These are phyloP conservation scores for Gonioctena quinquepunctata DNA, from an alignment of 1,140 invertebrate species.

Conservation along the genomic window DNA sequence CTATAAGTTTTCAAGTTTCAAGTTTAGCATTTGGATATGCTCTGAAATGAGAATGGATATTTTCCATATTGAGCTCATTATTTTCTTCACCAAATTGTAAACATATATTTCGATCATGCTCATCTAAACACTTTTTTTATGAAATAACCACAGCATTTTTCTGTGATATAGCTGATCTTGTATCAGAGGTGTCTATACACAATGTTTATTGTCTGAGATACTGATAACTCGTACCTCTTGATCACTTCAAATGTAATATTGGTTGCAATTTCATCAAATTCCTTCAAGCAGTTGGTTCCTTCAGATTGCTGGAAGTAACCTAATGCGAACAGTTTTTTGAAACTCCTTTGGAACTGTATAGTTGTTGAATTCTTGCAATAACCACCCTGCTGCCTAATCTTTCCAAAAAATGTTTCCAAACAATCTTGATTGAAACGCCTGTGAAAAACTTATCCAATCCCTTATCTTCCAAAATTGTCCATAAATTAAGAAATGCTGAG, in stretches of 20 bases:
- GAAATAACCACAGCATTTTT: not conserved
- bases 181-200: not conserved
- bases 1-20: not conserved
- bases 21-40: not conserved
- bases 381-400: not conserved
- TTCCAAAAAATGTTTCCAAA: constrained; percentile 31
- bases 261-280: constrained; percentile 2
- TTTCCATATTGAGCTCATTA: not conserved
- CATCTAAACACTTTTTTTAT: not conserved
- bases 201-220: not conserved
- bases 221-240: not conserved
- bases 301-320: constrained; percentile 13
- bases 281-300: constrained; percentile 14
- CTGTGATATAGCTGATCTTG: not conserved
- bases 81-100: not conserved
- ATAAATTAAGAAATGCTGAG: constrained; percentile 11
- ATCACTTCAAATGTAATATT: not conserved
- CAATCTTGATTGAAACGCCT: constrained; percentile 29
- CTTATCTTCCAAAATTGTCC: constrained; percentile 13
- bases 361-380: constrained; percentile 25
- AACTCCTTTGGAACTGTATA: constrained; percentile 23
- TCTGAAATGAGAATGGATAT: constrained; percentile 5
- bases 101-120: not conserved
- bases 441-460: no score
- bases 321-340: constrained; percentile 24